Evolutionary conservation across 2,797 vertebrate genomes (phyloP).

Genomic region (Cephalopachus bancanus): DNA sequence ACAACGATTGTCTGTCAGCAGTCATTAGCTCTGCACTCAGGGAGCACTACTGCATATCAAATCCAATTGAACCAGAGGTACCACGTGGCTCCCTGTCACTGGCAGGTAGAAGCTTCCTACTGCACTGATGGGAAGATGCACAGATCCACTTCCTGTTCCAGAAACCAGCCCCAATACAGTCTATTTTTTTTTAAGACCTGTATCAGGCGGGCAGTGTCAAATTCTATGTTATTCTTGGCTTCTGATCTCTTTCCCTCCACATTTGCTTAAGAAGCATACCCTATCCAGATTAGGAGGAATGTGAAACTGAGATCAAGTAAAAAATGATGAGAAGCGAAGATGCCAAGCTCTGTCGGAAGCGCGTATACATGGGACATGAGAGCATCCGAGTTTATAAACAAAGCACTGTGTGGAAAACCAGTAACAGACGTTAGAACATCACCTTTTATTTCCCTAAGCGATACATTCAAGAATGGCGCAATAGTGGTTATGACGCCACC

Average conservation of each 20-base stretch:
- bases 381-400: not conserved
- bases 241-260: constrained; percentile 61
- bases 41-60: constrained; percentile 86
- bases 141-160: constrained; percentile 82
- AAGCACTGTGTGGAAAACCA: not conserved
- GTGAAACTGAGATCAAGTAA: not conserved
- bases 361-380: fast-evolving
- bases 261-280: constrained; percentile 86
- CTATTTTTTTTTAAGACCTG: constrained; percentile 81
- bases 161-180: constrained; percentile 83
- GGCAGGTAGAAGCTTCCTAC: constrained; percentile 79
- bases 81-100: constrained; percentile 79
- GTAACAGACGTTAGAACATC: not conserved
- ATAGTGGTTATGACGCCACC: not conserved
- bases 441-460: not conserved
- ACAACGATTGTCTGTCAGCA: constrained; percentile 85
- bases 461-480: not conserved
- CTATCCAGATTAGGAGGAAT: not conserved
- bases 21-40: constrained; percentile 86
- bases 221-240: constrained; percentile 88
- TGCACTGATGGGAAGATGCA: constrained; percentile 84
- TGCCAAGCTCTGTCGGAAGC: not conserved
- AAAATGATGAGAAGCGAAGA: constrained; percentile 3
- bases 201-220: constrained; percentile 84
- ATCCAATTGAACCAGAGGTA: constrained; percentile 84